A percentile compares a stretch with the other conserved stretches of the same genome.
Evolutionary conservation across 2,888 invertebrate species (phyloP).

Genomic region (Endotricha flammealis): DNA sequence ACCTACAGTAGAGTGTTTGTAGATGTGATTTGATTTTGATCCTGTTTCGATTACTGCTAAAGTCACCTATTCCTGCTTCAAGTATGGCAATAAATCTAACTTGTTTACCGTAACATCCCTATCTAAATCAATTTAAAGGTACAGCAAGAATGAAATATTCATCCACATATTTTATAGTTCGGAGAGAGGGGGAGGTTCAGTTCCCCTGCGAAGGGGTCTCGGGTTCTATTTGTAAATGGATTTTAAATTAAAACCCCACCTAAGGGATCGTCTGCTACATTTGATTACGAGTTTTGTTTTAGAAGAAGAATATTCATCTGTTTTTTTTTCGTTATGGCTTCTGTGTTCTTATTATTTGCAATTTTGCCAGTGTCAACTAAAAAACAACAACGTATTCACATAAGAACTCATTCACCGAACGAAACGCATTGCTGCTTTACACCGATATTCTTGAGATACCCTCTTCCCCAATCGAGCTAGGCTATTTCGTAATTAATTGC

Average conservation of each 20-base stretch:
- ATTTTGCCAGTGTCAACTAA: background rate
- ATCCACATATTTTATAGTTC: constrained; percentile 40
- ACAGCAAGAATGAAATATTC: constrained; percentile 38
- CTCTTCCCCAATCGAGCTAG: no score
- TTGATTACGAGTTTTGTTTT: constrained; percentile 28
- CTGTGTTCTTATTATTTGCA: no score
- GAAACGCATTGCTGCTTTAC: no score
- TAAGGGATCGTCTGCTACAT: constrained; percentile 39
- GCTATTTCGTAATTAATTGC: no score
- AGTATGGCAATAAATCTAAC: background rate
- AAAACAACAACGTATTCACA: no score
- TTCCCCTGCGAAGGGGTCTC: constrained; percentile 24
- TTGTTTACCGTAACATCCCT: background rate
- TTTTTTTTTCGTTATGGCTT: no score
- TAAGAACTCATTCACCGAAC: no score
- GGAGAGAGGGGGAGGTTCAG: constrained; percentile 19
- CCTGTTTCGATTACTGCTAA: no score
- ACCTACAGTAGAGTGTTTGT: no score
- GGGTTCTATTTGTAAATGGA: constrained; percentile 59
- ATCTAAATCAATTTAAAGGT: constrained; percentile 15
- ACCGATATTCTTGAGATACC: no score
- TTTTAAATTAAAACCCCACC: constrained; percentile 60
- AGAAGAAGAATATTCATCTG: constrained; percentile 5
- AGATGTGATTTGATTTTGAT: no score
- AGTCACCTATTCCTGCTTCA: no score